Evolutionary conservation across 2,888 invertebrate species (phyloP).

Genomic region (Caenorhabditis becei): DNA sequence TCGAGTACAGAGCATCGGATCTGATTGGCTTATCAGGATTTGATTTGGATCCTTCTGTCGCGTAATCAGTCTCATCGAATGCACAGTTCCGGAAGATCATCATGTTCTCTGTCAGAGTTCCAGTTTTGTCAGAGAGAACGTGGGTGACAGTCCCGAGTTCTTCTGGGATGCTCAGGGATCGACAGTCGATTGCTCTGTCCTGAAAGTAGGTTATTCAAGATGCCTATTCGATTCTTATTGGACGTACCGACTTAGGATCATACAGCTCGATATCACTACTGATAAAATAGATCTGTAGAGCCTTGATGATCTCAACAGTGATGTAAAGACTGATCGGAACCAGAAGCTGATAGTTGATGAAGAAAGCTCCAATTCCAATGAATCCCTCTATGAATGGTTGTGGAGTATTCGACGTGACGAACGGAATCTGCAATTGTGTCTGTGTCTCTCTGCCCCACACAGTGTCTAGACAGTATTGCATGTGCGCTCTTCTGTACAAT

Average conservation of each 20-base stretch:
- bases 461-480: background rate
- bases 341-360: constrained; percentile 84
- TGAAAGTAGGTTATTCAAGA: constrained; percentile 77
- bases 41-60: constrained; percentile 32
- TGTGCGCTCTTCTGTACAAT: constrained; percentile 31
- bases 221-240: background rate
- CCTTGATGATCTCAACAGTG: constrained; percentile 95
- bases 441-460: constrained; percentile 40
- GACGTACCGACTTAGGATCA: constrained; percentile 86
- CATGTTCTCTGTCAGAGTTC: constrained; percentile 94
- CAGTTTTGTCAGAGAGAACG: constrained; percentile 78
- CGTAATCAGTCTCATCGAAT: constrained; percentile 66
- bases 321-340: constrained; percentile 97
- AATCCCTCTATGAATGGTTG: constrained; percentile 64
- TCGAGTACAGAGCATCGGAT: constrained; percentile 28
- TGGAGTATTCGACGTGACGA: constrained; percentile 43
- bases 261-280: constrained; percentile 92
- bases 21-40: constrained; percentile 41
- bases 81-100: constrained; percentile 94
- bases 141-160: constrained; percentile 84
- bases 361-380: constrained; percentile 67
- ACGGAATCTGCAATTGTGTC: constrained; percentile 57
- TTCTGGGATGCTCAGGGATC: constrained; percentile 90
- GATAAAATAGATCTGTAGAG: constrained; percentile 95
- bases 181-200: constrained; percentile 90